phyloP scores from a whole-genome alignment of 2,113 vertebrate species.

The Phainopepla nitens region DNA sequence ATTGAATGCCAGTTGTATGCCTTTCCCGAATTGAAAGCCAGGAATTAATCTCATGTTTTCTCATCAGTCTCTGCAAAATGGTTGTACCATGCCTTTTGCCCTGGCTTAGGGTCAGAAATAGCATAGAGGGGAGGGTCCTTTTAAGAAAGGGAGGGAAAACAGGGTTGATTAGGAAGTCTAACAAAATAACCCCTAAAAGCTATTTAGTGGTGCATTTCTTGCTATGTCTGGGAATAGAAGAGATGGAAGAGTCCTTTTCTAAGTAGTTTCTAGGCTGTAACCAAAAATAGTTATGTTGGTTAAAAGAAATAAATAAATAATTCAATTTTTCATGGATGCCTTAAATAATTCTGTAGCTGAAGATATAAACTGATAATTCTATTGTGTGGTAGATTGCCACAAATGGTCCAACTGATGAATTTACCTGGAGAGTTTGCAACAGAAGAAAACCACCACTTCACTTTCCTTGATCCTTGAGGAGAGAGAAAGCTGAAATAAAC shows the following conservation, averaged over 20 bases:
- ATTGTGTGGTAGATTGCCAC: neutral
- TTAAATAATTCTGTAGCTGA: neutral
- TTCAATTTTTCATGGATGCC: neutral
- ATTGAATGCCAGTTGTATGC: rapidly evolving
- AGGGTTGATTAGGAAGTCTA: neutral
- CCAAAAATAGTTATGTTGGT: neutral
- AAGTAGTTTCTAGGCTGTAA: neutral
- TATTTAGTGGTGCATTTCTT: neutral
- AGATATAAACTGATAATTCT: neutral
- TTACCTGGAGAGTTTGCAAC: neutral
- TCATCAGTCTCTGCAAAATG: neutral
- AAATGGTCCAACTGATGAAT: neutral
- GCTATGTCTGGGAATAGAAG: neutral
- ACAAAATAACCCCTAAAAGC: neutral
- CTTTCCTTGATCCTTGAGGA: neutral
- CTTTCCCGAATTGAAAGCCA: neutral
- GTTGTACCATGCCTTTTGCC: neutral
- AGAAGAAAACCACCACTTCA: neutral
- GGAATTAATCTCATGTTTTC: neutral
- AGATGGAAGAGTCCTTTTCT: neutral
- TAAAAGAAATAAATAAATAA: neutral
- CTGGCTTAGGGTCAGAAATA: neutral
- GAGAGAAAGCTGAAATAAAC: neutral
- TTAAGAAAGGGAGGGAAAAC: neutral
- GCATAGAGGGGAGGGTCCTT: neutral